Percentiles rank a stretch among this genome's conserved stretches.
These are phyloP conservation scores for Drosophila bifasciata DNA, from an alignment of 1,140 invertebrate species.

Conservation along the genomic window DNA sequence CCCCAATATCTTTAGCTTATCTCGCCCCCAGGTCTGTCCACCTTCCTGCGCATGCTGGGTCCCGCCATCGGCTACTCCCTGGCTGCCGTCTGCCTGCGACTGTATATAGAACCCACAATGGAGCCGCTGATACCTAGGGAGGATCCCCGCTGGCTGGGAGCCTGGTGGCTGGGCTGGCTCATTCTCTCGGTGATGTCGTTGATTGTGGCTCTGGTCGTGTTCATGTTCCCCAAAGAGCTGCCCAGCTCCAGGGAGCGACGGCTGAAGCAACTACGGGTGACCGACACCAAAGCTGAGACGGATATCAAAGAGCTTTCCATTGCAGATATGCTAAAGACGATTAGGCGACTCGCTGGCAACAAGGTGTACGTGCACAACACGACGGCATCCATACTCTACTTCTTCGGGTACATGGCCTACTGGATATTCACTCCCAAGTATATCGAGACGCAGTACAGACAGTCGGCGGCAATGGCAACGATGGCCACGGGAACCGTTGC, in stretches of 20 bases:
- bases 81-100: conserved; percentile 88
- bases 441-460: conserved; percentile 89
- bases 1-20: not conserved
- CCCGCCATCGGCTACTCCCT: conserved; percentile 89
- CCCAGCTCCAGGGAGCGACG: conserved; percentile 83
- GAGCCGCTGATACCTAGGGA: conserved; percentile 87
- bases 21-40: conserved; percentile 86
- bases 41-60: conserved; percentile 89
- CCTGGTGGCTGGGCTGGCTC: conserved; percentile 94
- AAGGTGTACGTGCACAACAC: conserved; percentile 88
- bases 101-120: conserved; percentile 88
- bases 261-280: conserved; percentile 3
- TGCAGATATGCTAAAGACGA: conserved; percentile 51
- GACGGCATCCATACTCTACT: conserved; percentile 87
- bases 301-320: conserved; percentile 39
- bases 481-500: conserved; percentile 89
- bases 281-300: not conserved
- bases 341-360: conserved; percentile 85
- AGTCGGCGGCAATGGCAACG: conserved; percentile 88
- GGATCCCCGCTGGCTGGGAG: conserved; percentile 90
- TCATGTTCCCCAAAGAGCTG: conserved; percentile 88
- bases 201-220: conserved; percentile 86
- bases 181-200: conserved; percentile 87
- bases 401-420: conserved; percentile 90
- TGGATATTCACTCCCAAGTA: conserved; percentile 92